These are phyloP conservation scores for Platysteira castanea DNA, from an alignment of 2,113 vertebrate genomes.

Conservation along the genomic window DNA sequence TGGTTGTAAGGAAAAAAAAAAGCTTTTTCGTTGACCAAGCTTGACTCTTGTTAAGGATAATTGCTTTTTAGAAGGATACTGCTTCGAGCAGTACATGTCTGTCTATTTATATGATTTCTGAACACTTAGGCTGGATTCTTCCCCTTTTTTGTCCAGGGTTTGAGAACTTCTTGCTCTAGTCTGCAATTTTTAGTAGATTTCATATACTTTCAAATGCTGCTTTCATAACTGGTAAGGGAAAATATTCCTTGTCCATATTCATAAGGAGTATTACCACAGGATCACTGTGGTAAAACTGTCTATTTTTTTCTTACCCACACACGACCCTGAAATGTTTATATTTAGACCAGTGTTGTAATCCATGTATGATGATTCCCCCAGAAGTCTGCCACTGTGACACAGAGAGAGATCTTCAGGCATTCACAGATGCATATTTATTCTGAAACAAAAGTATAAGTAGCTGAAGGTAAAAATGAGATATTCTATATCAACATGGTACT, in stretches of 20 bases:
- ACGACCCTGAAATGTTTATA: neutral
- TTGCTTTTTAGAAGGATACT: neutral
- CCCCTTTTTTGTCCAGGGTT: neutral
- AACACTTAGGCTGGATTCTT: neutral
- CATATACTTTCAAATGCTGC: neutral
- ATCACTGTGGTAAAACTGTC: neutral
- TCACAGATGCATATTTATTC: neutral
- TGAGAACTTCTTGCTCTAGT: neutral
- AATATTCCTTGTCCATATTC: neutral
- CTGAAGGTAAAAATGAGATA: neutral
- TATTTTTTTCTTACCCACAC: neutral
- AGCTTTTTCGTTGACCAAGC: neutral
- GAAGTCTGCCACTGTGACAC: neutral
- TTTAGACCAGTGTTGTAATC: neutral
- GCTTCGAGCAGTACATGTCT: neutral
- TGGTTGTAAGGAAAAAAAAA: neutral
- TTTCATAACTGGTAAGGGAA: neutral
- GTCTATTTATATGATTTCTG: neutral
- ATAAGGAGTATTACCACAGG: neutral
- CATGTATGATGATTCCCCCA: neutral
- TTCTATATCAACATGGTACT: neutral
- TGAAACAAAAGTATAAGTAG: neutral
- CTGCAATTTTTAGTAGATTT: neutral
- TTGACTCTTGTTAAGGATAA: neutral
- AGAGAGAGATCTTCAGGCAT: neutral